Base-by-base conservation (phyloP, 2,888 invertebrate genomes). In the Hirtodrosophila alboralis region DNA sequence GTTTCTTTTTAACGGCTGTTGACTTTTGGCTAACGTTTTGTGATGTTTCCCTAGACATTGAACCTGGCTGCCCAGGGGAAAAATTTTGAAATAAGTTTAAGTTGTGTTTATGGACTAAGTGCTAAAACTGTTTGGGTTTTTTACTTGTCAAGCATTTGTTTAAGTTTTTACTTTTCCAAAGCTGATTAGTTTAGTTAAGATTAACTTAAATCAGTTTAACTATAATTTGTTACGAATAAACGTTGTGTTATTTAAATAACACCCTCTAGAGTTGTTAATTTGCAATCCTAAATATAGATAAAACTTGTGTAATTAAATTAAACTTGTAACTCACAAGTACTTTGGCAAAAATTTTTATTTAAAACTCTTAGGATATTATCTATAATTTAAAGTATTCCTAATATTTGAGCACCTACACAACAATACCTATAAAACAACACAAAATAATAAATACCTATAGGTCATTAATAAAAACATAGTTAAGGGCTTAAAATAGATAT, bases 1-100 rank as follows among this genome's bases (percentile, higher is more conserved):
- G 36, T 34, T 30, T 28, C 38, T 34, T 34, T 62, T 69, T 63
- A 54, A 62, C 54, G 59, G 52, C 52, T 78, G 75, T 71, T 81
- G 71, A 66, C 83, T 63, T 59, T 70, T 47, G 40, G 28, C 27
- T 23, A n/a, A 45, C n/a, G 28, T 53, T 54, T n/a, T 70, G 6
- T 33, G 14, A 54, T 51, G 37, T 41, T 12, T 63, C 59, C 52
- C 64, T 38, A 44, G 73, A 48, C 60, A 2, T 31, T 28, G 10
- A 30, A 31, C 8, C n/a, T 16, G n/a, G n/a, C n/a, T n/a, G 12
- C 51, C 37, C 54, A 5, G 7, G 34, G 56, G 47, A 51, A 33
- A 30, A 34, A 28, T 37, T 41, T n/a, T 9, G n/a, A 31, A 16
- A 31, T 6, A 45, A 58, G 57, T 68, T 79, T 43, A 71, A 61